Evolutionary conservation across 2,888 invertebrate species (phyloP), one percentile per base, ranked within the genome.

Genomic region (Nomada hirtipes): DNA sequence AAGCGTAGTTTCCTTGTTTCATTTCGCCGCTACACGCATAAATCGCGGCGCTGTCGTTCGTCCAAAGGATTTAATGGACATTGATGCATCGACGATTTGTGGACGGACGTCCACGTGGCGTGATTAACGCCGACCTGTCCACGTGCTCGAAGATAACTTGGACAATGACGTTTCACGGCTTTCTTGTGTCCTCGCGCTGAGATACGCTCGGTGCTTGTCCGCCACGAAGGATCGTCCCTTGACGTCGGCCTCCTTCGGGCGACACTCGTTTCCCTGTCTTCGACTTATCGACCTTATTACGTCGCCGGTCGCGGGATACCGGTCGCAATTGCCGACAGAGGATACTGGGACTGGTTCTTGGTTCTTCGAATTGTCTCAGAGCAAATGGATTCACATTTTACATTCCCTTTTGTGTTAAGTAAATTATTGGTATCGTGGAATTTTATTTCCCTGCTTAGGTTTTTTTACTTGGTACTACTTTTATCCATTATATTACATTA

Each of bases 31-130:
- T 13, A 9, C n/a, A 13, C 18, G 13, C 13, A 10, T 52, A 29
- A n/a, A 44, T 63, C 26, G 57, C 44, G 52, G 61, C 52, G 29
- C 79, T 36, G 71, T 36, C 60, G 59, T 86, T 78, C 82, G 65
- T 88, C 79, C 65, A 77, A 74, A 83, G 83, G 87, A 86, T 89
- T 89, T 92, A 92, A 92, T 91, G 89, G 91, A 91, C 91, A 86
- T 92, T 92, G 92, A 92, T 92, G 90, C 91, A 92, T 92, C 90
- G 91, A 84, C 87, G 88, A 89, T 83, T 79, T 79, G 57, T 63
- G 70, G 61, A 82, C 78, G 65, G 52, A 36, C 53, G 83, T 89
- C 86, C 90, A 83, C 86, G 81, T 84, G 88, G 88, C 87, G 90
- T 91, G 90, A 91, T 91, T 91, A 91, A 92, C 91, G 91, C 91